A percentile compares a stretch with the other conserved stretches of the same genome.
Conservation (phyloP, 2,113 vertebrate species). For the Lota lota region DNA sequence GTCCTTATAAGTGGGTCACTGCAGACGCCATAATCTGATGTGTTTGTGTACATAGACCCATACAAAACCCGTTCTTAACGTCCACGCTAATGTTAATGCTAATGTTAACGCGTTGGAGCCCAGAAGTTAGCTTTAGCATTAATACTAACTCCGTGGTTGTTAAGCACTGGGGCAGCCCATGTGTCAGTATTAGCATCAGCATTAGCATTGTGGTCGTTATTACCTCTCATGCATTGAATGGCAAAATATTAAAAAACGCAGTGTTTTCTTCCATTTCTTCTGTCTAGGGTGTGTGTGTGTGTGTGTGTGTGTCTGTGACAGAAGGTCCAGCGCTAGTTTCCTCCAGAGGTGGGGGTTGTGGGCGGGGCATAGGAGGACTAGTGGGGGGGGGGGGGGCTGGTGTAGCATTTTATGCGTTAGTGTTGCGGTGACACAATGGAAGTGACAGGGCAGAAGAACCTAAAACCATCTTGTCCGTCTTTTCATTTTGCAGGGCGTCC, state of each 20-base stretch:
- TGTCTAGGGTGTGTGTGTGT: not conserved
- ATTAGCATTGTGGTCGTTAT: no score
- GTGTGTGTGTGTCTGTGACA: conserved; percentile 24
- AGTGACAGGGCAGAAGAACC: conserved; percentile 64
- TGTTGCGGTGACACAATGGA: conserved; percentile 60
- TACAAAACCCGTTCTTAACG: no score
- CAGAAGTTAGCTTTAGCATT: no score
- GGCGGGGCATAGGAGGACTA: conserved; percentile 44
- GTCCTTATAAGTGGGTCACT: conserved; percentile 65
- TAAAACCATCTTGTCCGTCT: conserved; percentile 54
- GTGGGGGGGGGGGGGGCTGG: not conserved
- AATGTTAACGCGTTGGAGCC: not conserved
- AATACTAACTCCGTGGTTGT: no score
- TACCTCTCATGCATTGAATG: no score
- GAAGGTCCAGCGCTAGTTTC: conserved; percentile 19
- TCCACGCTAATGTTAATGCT: not conserved
- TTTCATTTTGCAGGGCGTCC: conserved; percentile 8
- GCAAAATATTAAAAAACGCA: no score
- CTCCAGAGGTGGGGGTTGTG: conserved; percentile 33
- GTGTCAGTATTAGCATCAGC: no score
- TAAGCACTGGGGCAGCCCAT: no score
- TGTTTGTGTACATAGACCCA: not conserved
- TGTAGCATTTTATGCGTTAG: conserved; percentile 46
- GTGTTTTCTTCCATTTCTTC: no score
- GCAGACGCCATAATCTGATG: conserved; percentile 19